Percentiles rank a stretch among this genome's conserved stretches.
Conservation (phyloP, 2,888 invertebrate genomes). For the Cylloceria caligata region DNA sequence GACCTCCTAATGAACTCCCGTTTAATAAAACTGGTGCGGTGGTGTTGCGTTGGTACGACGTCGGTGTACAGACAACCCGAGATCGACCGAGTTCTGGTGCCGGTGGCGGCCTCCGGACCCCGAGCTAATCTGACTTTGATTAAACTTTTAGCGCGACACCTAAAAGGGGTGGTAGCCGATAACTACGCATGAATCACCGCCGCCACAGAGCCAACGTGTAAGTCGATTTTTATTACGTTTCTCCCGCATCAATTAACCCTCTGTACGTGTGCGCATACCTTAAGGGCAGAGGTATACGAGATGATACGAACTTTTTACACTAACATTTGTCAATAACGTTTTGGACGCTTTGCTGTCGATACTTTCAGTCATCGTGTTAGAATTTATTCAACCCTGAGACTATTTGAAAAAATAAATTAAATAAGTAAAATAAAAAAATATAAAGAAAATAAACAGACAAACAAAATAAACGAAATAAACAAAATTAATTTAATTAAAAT, state of each 20-base stretch:
- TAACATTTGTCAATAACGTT: neutral
- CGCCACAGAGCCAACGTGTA: constrained; percentile 75
- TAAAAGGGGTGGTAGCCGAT: constrained; percentile 76
- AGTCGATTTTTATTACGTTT: constrained; percentile 83
- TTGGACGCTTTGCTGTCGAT: neutral
- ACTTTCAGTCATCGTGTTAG: neutral
- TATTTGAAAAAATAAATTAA: too few relatives aligned
- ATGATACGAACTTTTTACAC: constrained; percentile 2
- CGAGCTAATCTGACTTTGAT: constrained; percentile 84
- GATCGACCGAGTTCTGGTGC: constrained; percentile 41
- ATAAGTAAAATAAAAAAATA: neutral
- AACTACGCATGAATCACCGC: constrained; percentile 43
- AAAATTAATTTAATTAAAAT: too few relatives aligned
- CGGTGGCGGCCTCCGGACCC: constrained; percentile 64
- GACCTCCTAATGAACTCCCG: constrained; percentile 80
- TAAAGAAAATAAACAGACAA: neutral
- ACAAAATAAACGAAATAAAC: neutral
- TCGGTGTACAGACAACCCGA: constrained; percentile 14
- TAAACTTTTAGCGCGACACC: constrained; percentile 83
- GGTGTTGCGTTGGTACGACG: constrained; percentile 54
- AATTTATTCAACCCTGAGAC: neutral
- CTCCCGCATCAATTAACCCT: constrained; percentile 71
- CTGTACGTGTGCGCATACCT: constrained; percentile 5
- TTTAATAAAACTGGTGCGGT: constrained; percentile 79
- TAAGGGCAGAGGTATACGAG: neutral